Evolutionary conservation across 2,797 vertebrate species (phyloP), one percentile per base, ranked within the genome.

Genomic region (Channallabes apus): DNA sequence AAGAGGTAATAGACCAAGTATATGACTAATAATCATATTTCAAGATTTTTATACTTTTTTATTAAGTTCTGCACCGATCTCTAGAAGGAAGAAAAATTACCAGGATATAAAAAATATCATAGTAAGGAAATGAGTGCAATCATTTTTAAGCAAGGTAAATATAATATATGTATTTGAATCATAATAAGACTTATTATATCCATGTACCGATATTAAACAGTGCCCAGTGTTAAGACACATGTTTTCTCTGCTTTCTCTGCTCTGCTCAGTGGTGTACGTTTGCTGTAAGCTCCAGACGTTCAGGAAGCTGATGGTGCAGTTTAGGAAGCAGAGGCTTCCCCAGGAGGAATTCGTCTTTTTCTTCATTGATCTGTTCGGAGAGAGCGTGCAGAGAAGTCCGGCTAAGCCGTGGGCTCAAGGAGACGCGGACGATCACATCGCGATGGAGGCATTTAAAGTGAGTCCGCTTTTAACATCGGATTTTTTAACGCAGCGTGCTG

Each of bases 191-290:
- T 17, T 35, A 35, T 68, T 18, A 41, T 0, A 41, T 69, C 24
- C 4, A 41, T 24, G 22, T 41, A 4, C 35, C 6, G 2, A 17
- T 27, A 35, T 35, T 35, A 68, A 3, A 68, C 6, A 38, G 17
- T 24, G 56, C 20, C 32, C 75, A 35, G 75, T 38, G 32, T 78
- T 61, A 38, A 71, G 17, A 18, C 12, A 20, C n/a, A 64, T 29
- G n/a, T 41, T 56, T 54, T 56, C 38, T 72, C 64, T 79, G 54
- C 84, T 85, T 71, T 14, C n/a, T n/a, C n/a, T n/a, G n/a, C n/a
- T n/a, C n/a, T n/a, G n/a, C n/a, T n/a, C 91, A 98, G 97, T 98
- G 14, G 93, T 98, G 84, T 98, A 97, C 75, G 68, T 97, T 38
- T 98, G 97, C 93, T 97, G 96, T 22, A 91, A 95, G 24, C 93